phyloP scores from a whole-genome alignment of 2,888 invertebrate genomes.

The Toxonevra muliebris region DNA sequence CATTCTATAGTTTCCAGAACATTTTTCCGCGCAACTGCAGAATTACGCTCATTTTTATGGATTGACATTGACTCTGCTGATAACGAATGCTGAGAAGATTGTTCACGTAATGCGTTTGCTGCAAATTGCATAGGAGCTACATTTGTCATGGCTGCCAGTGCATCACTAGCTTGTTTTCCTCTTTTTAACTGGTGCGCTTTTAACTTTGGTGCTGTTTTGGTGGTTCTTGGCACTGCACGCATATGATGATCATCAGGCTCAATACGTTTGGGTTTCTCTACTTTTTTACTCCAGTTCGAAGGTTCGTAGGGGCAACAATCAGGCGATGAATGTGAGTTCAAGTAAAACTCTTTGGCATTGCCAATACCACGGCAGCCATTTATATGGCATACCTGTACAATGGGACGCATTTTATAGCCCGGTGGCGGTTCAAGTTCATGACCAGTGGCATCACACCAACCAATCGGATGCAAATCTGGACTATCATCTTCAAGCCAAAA shows the following conservation, averaged over 20 bases:
- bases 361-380: slow-evolving; percentile 90
- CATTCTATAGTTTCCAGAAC: slow-evolving; percentile 1
- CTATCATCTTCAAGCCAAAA: slow-evolving; percentile 93
- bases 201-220: not conserved
- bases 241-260: slow-evolving; percentile 36
- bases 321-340: slow-evolving; percentile 76
- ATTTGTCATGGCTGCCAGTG: not conserved
- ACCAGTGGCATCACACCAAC: slow-evolving; percentile 90
- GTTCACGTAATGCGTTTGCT: slow-evolving; percentile 2
- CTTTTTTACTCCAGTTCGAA: slow-evolving; percentile 60
- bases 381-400: slow-evolving; percentile 77
- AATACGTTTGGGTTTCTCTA: slow-evolving; percentile 56
- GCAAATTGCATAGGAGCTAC: not conserved
- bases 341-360: slow-evolving; percentile 82
- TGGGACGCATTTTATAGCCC: slow-evolving; percentile 65
- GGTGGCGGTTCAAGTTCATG: slow-evolving; percentile 88
- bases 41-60: not conserved
- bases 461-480: slow-evolving; percentile 89
- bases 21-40: slow-evolving; percentile 28
- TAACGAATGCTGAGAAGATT: too few relatives aligned
- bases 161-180: slow-evolving; percentile 1
- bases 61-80: not conserved
- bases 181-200: slow-evolving; percentile 4
- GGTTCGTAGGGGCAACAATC: slow-evolving; percentile 79
- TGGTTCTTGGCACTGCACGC: slow-evolving; percentile 24